phyloP scores from a whole-genome alignment of 1,140 invertebrate species.

The Catajapyx aquilonaris region DNA sequence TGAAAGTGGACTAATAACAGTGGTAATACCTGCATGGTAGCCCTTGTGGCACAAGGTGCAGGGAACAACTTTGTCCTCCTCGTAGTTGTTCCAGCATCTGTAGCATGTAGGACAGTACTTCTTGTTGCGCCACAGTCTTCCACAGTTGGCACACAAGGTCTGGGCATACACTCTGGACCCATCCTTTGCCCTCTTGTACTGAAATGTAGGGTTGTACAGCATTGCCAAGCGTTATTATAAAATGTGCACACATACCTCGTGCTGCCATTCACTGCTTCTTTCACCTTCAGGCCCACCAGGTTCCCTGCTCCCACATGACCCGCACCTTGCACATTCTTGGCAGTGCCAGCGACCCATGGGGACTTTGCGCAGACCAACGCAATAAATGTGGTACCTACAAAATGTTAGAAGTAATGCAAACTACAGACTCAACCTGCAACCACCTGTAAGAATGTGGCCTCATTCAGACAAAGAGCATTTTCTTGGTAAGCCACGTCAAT shows the following conservation, averaged over 20 bases:
- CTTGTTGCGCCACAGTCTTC: constrained; percentile 28
- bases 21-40: constrained; percentile 30
- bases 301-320: constrained; percentile 27
- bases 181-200: constrained; percentile 30
- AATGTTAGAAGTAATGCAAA: no score
- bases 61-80: constrained; percentile 26
- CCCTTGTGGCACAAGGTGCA: constrained; percentile 30
- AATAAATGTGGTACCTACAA: constrained; percentile 66
- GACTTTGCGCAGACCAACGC: constrained; percentile 60
- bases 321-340: constrained; percentile 48
- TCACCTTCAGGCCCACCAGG: constrained; percentile 22
- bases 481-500: no score
- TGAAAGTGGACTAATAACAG: no score
- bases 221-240: neutral
- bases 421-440: neutral
- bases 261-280: constrained; percentile 29
- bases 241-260: constrained; percentile 17
- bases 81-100: constrained; percentile 26
- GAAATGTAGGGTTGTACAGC: constrained; percentile 5
- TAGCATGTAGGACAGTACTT: constrained; percentile 29
- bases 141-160: constrained; percentile 24
- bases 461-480: no score
- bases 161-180: constrained; percentile 26
- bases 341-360: constrained; percentile 82
- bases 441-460: no score